Evolutionary conservation across 2,113 vertebrate species (phyloP).

Genomic region (Larimichthys polyactis): DNA sequence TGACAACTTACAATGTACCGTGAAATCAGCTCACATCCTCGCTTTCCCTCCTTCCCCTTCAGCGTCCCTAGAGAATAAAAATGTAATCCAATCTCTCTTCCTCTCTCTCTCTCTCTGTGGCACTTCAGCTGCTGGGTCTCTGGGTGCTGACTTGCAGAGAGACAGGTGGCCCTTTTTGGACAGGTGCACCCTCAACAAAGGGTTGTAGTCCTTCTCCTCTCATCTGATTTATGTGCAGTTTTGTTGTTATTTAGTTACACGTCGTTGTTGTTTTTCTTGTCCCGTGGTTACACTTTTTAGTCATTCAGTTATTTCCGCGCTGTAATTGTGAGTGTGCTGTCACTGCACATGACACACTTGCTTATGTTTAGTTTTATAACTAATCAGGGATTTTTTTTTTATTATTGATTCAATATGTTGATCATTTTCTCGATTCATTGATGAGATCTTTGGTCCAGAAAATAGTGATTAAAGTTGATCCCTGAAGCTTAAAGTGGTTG

Average conservation of each 20-base stretch:
- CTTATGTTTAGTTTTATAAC: too few relatives aligned
- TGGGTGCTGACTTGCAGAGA: slow-evolving; percentile 45
- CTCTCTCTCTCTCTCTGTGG: slow-evolving; percentile 28
- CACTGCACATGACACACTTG: neutral
- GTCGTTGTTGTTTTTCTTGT: neutral
- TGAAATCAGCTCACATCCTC: slow-evolving; percentile 75
- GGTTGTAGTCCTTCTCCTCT: slow-evolving; percentile 23
- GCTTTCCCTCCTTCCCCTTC: slow-evolving; percentile 30
- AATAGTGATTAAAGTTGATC: too few relatives aligned
- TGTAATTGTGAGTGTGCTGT: neutral
- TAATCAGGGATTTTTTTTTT: too few relatives aligned
- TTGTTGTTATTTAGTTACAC: neutral
- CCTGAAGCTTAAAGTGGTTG: too few relatives aligned
- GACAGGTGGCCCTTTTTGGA: slow-evolving; percentile 70
- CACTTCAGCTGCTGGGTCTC: slow-evolving; percentile 69
- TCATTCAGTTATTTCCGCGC: neutral
- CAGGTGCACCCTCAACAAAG: slow-evolving; percentile 71
- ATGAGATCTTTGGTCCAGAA: too few relatives aligned
- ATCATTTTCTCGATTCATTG: too few relatives aligned
- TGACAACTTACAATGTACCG: slow-evolving; percentile 59
- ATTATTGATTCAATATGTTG: too few relatives aligned
- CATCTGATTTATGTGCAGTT: neutral
- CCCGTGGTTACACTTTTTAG: neutral
- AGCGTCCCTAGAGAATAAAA: slow-evolving; percentile 50
- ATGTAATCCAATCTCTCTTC: slow-evolving; percentile 59